Evolutionary conservation across 2,797 vertebrate genomes (phyloP).

Genomic region (Poecilia velifera): DNA sequence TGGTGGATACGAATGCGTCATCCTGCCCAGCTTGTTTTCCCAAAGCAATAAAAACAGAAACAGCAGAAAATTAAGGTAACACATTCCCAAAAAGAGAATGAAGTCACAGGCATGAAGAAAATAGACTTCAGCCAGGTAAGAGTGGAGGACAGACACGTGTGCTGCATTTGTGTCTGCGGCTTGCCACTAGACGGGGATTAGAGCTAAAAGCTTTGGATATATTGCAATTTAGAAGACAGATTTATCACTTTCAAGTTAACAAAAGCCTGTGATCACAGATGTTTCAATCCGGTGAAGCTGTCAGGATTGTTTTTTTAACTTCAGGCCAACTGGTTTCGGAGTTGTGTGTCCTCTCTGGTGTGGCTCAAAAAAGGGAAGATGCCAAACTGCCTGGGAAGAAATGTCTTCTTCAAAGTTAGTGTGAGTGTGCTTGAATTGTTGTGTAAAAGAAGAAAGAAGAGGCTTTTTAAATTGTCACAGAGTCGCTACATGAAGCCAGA

Average conservation of each 20-base stretch:
- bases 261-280: slow-evolving; percentile 62
- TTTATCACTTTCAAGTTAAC: slow-evolving; percentile 49
- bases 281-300: slow-evolving; percentile 45
- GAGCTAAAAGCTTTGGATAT: slow-evolving; percentile 58
- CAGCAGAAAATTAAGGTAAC: not conserved
- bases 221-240: slow-evolving; percentile 29
- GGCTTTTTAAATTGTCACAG: not conserved
- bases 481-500: not conserved
- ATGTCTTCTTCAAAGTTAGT: not conserved
- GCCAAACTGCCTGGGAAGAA: not conserved
- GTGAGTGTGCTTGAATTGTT: not conserved
- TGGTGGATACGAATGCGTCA: slow-evolving; percentile 15
- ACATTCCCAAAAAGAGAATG: not conserved
- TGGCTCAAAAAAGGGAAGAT: not conserved
- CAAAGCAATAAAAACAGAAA: not conserved
- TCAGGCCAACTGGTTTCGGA: not conserved
- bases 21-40: slow-evolving; percentile 20
- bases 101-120: not conserved
- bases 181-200: slow-evolving; percentile 37
- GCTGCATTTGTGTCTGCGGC: slow-evolving; percentile 43
- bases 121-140: slow-evolving; percentile 22
- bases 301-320: not conserved
- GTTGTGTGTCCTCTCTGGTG: not conserved
- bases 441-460: not conserved
- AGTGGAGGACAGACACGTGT: slow-evolving; percentile 38